Base-by-base conservation (phyloP, 2,797 vertebrate species). In the Euphonia xanthogaster region DNA sequence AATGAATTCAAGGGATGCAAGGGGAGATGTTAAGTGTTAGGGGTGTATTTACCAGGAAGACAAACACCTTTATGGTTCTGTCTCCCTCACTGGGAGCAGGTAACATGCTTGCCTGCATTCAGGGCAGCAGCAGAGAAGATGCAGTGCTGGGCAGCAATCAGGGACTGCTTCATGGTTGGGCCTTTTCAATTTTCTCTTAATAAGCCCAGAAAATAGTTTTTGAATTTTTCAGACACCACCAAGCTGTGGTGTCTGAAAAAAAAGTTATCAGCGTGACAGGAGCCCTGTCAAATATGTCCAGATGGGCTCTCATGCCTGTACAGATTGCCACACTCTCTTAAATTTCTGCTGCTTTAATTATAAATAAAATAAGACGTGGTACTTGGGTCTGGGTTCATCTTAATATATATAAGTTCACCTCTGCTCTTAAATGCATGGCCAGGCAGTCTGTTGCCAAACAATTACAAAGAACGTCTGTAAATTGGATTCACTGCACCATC, bases 311-410 rank as follows among this genome's bases (percentile, higher is more conserved):
- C 44, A 28, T 66, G 72, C 22, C 39, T 78, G 6, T 81, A 74
- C 22, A 33, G 28, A 83, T 93, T 92, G 40, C 39, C 35, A 81
- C 20, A 21, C 24, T 71, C 57, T 57, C 68, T 93, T 53, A 68
- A 78, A 81, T 83, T 93, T 86, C 62, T 87, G 23, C 40, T 90
- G 31, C 78, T 94, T 82, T 37, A 77, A 87, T 90, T 93, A 92
- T 91, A 71, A 84, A 77, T 77, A 87, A 88, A 91, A 93, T 58
- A 40, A 93, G 45, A 47, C 12, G 8, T 63, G 13, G 28, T 95
- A 40, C 35, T 62, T 77, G 74, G 61, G 23, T 86, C 45, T 90
- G 25, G 8, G n/a, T 90, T 94, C 44, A 30, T 81, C 53, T 51
- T 76, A 72, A 84, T 73, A 44, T 12, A 53, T 20, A 9, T 55